Evolutionary conservation across 2,113 vertebrate genomes (phyloP).

Genomic region (Laticauda laticaudata): DNA sequence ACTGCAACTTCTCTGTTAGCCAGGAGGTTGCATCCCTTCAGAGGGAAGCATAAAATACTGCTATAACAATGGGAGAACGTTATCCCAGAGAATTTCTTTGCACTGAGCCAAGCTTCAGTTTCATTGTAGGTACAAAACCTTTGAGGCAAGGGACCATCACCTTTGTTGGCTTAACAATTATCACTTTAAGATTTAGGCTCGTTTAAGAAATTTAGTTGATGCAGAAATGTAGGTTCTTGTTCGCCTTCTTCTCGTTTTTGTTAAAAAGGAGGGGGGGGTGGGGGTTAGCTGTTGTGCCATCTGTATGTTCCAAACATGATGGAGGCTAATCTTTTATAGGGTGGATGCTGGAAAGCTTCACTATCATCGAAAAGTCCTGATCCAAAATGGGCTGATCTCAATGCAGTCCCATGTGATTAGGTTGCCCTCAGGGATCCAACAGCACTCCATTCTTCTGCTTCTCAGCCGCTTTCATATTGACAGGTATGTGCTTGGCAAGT

Average conservation of each 20-base stretch:
- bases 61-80: not conserved
- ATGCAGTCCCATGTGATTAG: slow-evolving; percentile 86
- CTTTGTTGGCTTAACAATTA: not conserved
- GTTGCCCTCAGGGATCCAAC: slow-evolving; percentile 77
- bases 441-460: slow-evolving; percentile 89
- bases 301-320: not conserved
- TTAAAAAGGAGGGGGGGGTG: not conserved
- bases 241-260: not conserved
- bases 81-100: not conserved
- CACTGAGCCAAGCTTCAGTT: not conserved
- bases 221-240: not conserved
- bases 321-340: slow-evolving; percentile 60
- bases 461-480: slow-evolving; percentile 90
- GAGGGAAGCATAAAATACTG: too few species aligned
- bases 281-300: not conserved
- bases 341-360: slow-evolving; percentile 92
- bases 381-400: slow-evolving; percentile 84
- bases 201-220: not conserved
- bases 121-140: not conserved
- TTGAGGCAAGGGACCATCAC: not conserved
- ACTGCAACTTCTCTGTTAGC: not conserved
- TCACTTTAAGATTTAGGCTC: not conserved
- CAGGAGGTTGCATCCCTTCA: not conserved
- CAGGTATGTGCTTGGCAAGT: slow-evolving; percentile 71
- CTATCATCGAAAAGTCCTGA: slow-evolving; percentile 86